Evolutionary conservation across 1,140 invertebrate species (phyloP).

Genomic region (Argopecten irradians): DNA sequence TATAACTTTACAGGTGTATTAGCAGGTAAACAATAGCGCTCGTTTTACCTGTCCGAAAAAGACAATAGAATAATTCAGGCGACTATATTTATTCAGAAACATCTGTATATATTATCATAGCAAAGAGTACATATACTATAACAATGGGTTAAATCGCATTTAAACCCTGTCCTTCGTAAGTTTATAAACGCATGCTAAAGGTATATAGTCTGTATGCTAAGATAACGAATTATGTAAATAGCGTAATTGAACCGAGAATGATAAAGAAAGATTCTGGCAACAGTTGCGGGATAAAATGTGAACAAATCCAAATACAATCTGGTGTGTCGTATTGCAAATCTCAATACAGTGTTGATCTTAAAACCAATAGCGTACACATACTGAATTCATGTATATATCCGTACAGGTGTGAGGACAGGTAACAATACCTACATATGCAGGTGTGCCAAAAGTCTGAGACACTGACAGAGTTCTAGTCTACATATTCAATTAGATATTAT

Average conservation of each 20-base stretch:
- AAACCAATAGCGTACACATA: neutral
- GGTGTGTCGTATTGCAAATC: constrained; percentile 13
- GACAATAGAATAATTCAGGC: neutral
- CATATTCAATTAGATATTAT: neutral
- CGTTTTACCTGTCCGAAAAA: neutral
- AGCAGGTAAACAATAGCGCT: neutral
- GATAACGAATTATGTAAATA: neutral
- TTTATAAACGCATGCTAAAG: neutral
- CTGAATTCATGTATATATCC: neutral
- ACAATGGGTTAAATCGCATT: constrained; percentile 11
- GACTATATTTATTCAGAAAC: constrained; percentile 10
- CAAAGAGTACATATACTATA: neutral
- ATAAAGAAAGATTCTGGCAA: neutral
- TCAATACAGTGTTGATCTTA: constrained; percentile 8
- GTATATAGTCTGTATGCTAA: neutral
- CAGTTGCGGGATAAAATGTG: constrained; percentile 16
- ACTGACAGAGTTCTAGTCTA: neutral
- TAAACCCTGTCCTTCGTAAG: neutral
- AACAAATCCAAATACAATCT: constrained; percentile 2
- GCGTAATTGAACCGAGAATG: neutral
- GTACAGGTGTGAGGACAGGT: constrained; percentile 14
- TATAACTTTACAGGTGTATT: neutral
- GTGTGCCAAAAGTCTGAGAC: constrained; percentile 14
- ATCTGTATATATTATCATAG: constrained; percentile 11
- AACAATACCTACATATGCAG: neutral